A percentile compares a stretch with the other conserved stretches of the same genome.
phyloP scores from a whole-genome alignment of 2,888 invertebrate species.

The Oegoconia quadripuncta region DNA sequence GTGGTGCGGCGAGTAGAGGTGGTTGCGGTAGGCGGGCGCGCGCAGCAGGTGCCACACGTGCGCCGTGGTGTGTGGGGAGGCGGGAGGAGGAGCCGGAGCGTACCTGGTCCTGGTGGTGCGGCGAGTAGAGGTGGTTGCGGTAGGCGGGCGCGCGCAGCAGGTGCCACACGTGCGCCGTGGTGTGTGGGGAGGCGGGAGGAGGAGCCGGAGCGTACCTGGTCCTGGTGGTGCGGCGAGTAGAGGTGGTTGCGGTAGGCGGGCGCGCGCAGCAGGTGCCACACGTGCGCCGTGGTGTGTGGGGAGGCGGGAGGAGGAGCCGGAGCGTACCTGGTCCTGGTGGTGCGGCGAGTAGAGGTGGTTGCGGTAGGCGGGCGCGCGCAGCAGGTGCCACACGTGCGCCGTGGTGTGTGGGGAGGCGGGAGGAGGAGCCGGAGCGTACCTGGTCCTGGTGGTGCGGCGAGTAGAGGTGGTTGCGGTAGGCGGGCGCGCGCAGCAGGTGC shows the following conservation, averaged over 20 bases:
- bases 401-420: no score
- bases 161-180: constrained; percentile 84
- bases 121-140: constrained; percentile 90
- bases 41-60: constrained; percentile 84
- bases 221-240: no score
- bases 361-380: constrained; percentile 87
- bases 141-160: constrained; percentile 84
- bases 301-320: no score
- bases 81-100: no score
- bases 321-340: no score
- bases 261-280: constrained; percentile 82
- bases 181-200: no score
- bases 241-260: constrained; percentile 91
- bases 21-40: constrained; percentile 89
- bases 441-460: no score
- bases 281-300: constrained; percentile 81
- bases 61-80: constrained; percentile 83
- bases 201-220: no score
- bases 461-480: constrained; percentile 93
- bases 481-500: constrained; percentile 88
- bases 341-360: constrained; percentile 92
- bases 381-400: constrained; percentile 93
- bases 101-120: no score
- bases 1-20: constrained; percentile 88
- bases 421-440: no score